Base-by-base conservation (phyloP, 2,888 invertebrate genomes). In the Linyphia triangularis region DNA sequence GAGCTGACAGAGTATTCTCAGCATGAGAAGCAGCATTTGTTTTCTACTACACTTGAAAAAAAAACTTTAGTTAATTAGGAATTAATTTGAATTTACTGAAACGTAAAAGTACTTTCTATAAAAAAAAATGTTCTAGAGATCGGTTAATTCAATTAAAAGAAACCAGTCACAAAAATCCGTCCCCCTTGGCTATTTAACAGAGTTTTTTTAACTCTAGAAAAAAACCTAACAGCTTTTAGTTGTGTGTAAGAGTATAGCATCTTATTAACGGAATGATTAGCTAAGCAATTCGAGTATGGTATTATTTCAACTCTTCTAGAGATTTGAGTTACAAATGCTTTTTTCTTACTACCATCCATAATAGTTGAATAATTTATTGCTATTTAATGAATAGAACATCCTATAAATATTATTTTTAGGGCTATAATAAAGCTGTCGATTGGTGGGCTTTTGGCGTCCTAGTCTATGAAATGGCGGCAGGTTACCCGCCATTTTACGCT, bases 401-500 rank as follows among this genome's bases (percentile, higher is more conserved):
- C 22, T 24, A 1, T 16, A 30, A 67, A 10, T 69, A 24, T 30
- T 24, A 26, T 51, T 43, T 73, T 16, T 67, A 94, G 93, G 94
- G 94, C 88, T 99, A 99, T 94, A 99, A 99, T 94, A 99, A 99
- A 93, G 99, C 99, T n/a, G 99, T 99, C 51, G 99, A 99, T 93
- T 99, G 99, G 99, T 99, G 99, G 99, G 99, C 99, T 40, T 95
- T 99, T 51, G 98, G 98, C 13, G 98, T 98, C 5, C 94, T 97
- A 89, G 97, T 99, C 70, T 99, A 98, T 93, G 98, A 99, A 94
- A 99, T 99, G 98, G 98, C 98, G 79, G 98, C 98, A 79, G 99
- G 99, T n/a, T 99, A 99, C 94, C 99, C 99, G 90, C 99, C 99
- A 2, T 99, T 99, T 94, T 99, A 99, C 93, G 99, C 99, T 91